These are phyloP conservation scores for Tribolium freemani DNA, from an alignment of 2,888 invertebrate species.

Conservation along the genomic window DNA sequence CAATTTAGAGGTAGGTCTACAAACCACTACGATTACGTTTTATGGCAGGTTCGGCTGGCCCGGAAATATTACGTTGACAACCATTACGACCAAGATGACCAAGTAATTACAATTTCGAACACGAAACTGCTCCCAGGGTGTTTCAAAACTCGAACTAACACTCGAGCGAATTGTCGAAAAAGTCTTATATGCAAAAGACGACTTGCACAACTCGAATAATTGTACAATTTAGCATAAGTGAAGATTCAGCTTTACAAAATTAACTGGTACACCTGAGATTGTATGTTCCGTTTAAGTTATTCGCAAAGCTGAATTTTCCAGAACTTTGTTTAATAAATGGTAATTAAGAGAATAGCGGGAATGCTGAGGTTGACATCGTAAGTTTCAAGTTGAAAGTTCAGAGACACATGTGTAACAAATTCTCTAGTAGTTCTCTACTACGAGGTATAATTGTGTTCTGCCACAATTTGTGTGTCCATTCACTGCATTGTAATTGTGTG, in stretches of 20 bases:
- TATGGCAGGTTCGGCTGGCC: constrained; percentile 27
- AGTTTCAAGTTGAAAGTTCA: constrained; percentile 18
- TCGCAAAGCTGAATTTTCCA: neutral
- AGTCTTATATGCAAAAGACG: constrained; percentile 21
- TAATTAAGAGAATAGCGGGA: constrained; percentile 23
- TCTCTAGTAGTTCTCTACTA: neutral
- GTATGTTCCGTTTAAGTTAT: neutral
- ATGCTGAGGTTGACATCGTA: constrained; percentile 24
- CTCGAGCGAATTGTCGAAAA: constrained; percentile 17
- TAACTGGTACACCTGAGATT: neutral
- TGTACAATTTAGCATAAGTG: too few relatives aligned
- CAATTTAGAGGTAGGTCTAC: constrained; percentile 11
- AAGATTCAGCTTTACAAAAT: neutral
- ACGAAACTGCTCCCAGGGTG: constrained; percentile 31
- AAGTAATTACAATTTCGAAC: constrained; percentile 36
- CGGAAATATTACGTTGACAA: constrained; percentile 38
- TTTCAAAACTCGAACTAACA: constrained; percentile 10
- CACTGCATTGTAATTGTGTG: constrained; percentile 3
- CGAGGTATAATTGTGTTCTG: constrained; percentile 20
- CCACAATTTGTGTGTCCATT: constrained; percentile 21
- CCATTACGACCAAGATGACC: constrained; percentile 29
- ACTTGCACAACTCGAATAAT: neutral
- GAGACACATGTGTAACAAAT: constrained; percentile 25
- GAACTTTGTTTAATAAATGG: constrained; percentile 26
- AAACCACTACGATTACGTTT: constrained; percentile 37